These are phyloP conservation scores for Plagodis pulveraria DNA, from an alignment of 2,888 invertebrate species.

Conservation along the genomic window DNA sequence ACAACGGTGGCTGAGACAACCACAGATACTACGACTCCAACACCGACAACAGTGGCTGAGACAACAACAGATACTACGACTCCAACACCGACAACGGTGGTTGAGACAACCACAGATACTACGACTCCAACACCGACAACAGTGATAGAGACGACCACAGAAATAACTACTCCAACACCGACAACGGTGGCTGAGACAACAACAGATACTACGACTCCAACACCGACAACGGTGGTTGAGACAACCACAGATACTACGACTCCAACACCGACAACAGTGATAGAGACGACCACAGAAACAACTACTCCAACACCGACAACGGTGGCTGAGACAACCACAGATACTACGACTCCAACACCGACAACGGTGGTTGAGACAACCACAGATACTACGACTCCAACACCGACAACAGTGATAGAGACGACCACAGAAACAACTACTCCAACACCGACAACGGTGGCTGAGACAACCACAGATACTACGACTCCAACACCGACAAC, in stretches of 20 bases:
- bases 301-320: constrained; percentile 1
- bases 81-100: constrained; percentile 1
- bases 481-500: constrained; percentile 2
- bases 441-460: not conserved
- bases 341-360: not conserved
- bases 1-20: not conserved
- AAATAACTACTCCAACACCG: not conserved
- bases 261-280: constrained; percentile 3
- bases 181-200: constrained; percentile 5
- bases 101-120: not conserved
- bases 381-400: not conserved
- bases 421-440: constrained; percentile 10
- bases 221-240: not conserved
- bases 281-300: not conserved
- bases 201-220: constrained; percentile 1
- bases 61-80: constrained; percentile 4
- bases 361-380: not conserved
- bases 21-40: constrained; percentile 5
- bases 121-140: constrained; percentile 9
- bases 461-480: not conserved
- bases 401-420: not conserved
- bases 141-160: not conserved
- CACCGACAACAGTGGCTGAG: constrained; percentile 1
- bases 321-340: not conserved
- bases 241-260: constrained; percentile 4